Conservation (phyloP, 1,140 invertebrate genomes). For the Neodiprion fabricii region DNA sequence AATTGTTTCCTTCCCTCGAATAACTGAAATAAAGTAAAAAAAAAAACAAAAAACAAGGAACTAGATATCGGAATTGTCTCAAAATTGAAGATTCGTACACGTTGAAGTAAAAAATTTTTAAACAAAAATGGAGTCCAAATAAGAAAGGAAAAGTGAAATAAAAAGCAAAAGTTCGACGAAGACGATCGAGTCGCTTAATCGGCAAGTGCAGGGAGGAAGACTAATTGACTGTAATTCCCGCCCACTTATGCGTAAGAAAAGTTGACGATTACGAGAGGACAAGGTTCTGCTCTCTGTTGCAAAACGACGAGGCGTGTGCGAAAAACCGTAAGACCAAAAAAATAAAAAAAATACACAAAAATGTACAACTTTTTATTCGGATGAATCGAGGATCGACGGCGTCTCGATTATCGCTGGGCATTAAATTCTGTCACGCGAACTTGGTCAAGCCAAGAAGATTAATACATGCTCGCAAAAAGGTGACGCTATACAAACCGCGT, state of each 20-base stretch:
- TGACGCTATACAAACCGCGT: no score
- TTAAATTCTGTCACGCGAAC: neutral
- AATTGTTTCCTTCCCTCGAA: neutral
- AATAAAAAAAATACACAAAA: neutral
- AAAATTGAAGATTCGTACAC: no score
- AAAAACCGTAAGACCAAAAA: neutral
- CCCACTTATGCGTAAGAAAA: neutral
- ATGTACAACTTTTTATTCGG: neutral
- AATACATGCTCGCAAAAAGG: neutral
- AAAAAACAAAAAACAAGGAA: neutral
- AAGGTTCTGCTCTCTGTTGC: neutral
- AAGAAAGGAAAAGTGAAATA: no score
- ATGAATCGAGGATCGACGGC: neutral
- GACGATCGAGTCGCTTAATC: neutral
- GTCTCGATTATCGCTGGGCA: slow-evolving; percentile 1
- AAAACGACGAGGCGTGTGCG: no score
- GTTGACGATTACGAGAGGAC: neutral
- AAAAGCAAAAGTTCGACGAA: no score
- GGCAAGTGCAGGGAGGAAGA: neutral
- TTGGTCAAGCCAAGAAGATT: slow-evolving; percentile 2
- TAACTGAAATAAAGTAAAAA: neutral
- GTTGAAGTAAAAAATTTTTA: no score
- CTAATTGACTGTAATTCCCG: slow-evolving; percentile 1
- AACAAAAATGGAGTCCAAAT: no score
- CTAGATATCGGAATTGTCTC: neutral